Base-by-base conservation (phyloP, 2,797 vertebrate species). In the Cyprinella venusta region DNA sequence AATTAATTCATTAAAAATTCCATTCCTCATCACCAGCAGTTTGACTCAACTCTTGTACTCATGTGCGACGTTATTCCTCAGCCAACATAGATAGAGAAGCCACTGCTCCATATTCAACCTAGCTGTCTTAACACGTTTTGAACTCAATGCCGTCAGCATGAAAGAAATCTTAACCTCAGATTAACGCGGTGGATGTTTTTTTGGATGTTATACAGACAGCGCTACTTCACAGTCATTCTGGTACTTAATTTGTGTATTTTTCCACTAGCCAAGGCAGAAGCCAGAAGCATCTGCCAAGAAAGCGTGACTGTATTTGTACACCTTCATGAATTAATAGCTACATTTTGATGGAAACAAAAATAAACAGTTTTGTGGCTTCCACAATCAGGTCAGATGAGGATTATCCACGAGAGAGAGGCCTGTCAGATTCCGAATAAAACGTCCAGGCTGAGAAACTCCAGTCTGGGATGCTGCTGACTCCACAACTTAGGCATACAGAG, bases 301-400 rank as follows among this genome's bases (percentile, higher is more conserved):
- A 56, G 15, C 38, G 26, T 69, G 36, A 61, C 26, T 45, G 50
- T 61, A 36, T 79, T 72, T 68, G 52, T 79, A 65, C 69, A 79
- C 69, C 76, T 79, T 64, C 69, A 16, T n/a, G 70, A 84, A 79
- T 84, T 79, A 84, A 71, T 84, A 65, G 19, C 21, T 52, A 42
- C n/a, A 65, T 56, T 65, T 72, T 21, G 42, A 79, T 64, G 68
- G 76, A 74, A 71, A 64, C 30, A 36, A 79, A 67, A 61, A 84
- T 72, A 79, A 83, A 79, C 45, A 26, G 56, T 79, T 45, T 48
- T 59, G 42, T 38, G 42, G 81, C 50, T 56, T 45, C 48, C 50
- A 40, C 24, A 82, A 81, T 65, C 68, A 21, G 48, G 40, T 56
- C 56, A 68, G 63, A 86, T 50, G 72, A 75, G 59, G 52, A 65